These are phyloP conservation scores for Vombatus ursinus DNA, from an alignment of 2,113 vertebrate species.

Conservation along the genomic window DNA sequence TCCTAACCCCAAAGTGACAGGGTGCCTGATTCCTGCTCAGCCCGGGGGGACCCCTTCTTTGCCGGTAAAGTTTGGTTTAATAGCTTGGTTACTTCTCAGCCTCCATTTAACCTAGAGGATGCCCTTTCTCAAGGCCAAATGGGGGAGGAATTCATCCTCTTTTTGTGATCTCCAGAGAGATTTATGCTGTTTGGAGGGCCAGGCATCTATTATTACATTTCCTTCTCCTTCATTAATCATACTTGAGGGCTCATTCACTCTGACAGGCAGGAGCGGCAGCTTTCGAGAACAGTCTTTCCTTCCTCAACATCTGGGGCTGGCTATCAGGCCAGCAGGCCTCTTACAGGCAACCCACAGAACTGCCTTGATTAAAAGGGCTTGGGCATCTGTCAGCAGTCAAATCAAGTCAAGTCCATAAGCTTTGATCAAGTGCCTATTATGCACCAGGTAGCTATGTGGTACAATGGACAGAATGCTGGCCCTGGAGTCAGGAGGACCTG, in stretches of 20 bases:
- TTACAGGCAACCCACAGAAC: background rate
- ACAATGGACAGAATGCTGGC: background rate
- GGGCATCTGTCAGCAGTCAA: background rate
- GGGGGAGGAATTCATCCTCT: background rate
- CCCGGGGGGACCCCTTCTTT: background rate
- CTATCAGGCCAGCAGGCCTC: background rate
- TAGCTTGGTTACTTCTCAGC: background rate
- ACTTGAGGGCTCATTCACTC: background rate
- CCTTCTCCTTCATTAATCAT: slow-evolving; percentile 37
- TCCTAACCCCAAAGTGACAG: background rate
- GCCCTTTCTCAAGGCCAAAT: slow-evolving; percentile 30
- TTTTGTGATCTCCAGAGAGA: background rate
- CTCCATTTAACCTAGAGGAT: background rate
- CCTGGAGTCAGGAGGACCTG: background rate
- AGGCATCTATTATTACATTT: background rate
- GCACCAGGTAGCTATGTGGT: background rate
- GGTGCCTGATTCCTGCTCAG: background rate
- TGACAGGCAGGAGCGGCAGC: background rate
- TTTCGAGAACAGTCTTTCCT: background rate
- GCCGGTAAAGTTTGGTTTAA: slow-evolving; percentile 5
- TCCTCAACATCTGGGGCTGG: background rate
- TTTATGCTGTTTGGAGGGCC: background rate
- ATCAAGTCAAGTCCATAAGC: background rate
- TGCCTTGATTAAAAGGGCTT: background rate
- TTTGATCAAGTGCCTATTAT: background rate